Base-by-base conservation (phyloP, 1,140 invertebrate species). In the Drosophila littoralis region DNA sequence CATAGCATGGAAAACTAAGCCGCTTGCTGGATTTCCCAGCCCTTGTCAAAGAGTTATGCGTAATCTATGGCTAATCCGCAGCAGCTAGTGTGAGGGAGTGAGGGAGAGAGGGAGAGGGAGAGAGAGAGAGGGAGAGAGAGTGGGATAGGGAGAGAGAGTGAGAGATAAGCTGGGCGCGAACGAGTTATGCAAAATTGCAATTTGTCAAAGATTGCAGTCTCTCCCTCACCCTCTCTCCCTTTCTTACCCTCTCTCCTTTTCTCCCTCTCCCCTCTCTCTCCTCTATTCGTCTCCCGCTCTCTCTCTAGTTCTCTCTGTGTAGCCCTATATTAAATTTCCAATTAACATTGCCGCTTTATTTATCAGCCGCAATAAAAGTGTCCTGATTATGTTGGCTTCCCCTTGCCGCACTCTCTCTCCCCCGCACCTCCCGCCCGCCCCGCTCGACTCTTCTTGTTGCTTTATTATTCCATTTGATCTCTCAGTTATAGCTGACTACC, bases 311-410 rank as follows among this genome's bases (percentile, higher is more conserved):
- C 15, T 7, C 12, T 33, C 15, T 40, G 43, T 28, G 10, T 57
- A 46, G 2, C n/a, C 13, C 42, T 48, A 81, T 81, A 89, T 89
- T 89, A 84, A 84, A 81, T 89, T 89, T 84, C 84, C 85, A 89
- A 89, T 89, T 89, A 89, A 89, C 84, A 89, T 79, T 89, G 33
- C 67, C 89, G 84, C 85, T 74, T 89, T 89, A 89, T 89, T 89
- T 90, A 89, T 89, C 84, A 77, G 85, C 40, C 77, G 71, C 84
- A 73, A 89, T 89, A 89, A 89, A 90, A 89, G 75, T 88, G 84
- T 88, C 80, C 80, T 88, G 83, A 89, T 89, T 89, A 88, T 89
- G 84, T 60, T 72, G 64, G 59, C 70, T 67, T 15, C n/a, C 9
- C 57, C 13, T 52, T 35, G 52, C 35, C 60, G 40, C n/a, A 32